Evolutionary conservation across 2,888 invertebrate genomes (phyloP).

Genomic region (Drosophila infuscata): DNA sequence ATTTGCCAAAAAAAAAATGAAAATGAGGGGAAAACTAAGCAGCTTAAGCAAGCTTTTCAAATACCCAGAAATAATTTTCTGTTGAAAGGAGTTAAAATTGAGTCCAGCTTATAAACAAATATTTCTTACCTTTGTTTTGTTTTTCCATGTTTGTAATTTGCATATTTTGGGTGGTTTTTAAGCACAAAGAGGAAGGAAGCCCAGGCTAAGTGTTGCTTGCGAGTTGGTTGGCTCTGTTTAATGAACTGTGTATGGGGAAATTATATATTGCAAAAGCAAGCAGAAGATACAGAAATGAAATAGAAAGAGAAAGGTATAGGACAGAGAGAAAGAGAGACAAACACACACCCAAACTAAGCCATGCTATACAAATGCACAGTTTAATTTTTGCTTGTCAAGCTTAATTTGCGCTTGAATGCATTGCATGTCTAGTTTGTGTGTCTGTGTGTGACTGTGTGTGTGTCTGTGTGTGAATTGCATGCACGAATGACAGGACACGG

Average conservation of each 20-base stretch:
- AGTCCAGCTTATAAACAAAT: background rate
- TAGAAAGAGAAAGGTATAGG: background rate
- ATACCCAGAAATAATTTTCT: background rate
- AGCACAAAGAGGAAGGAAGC: background rate
- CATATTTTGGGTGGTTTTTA: conserved; percentile 42
- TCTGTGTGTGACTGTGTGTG: conserved; percentile 18
- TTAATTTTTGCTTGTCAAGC: conserved; percentile 81
- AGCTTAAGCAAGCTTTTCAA: background rate
- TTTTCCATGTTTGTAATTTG: conserved; percentile 30
- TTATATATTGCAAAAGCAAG: conserved; percentile 72
- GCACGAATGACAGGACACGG: conserved; percentile 66
- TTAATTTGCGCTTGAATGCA: conserved; percentile 81
- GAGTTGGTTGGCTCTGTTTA: conserved; percentile 66
- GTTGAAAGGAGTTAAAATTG: background rate
- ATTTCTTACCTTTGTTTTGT: conserved; percentile 23
- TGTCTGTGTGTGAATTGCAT: conserved; percentile 33
- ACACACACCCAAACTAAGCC: conserved; percentile 14
- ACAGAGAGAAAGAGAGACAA: conserved; percentile 7
- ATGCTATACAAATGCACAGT: conserved; percentile 57
- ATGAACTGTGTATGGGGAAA: conserved; percentile 75
- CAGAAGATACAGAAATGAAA: conserved; percentile 23
- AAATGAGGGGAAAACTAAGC: background rate
- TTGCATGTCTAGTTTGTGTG: conserved; percentile 30
- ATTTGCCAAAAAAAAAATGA: background rate
- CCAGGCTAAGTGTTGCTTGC: conserved; percentile 45